phyloP scores from a whole-genome alignment of 2,888 invertebrate genomes.

The Conchocele bisecta region DNA sequence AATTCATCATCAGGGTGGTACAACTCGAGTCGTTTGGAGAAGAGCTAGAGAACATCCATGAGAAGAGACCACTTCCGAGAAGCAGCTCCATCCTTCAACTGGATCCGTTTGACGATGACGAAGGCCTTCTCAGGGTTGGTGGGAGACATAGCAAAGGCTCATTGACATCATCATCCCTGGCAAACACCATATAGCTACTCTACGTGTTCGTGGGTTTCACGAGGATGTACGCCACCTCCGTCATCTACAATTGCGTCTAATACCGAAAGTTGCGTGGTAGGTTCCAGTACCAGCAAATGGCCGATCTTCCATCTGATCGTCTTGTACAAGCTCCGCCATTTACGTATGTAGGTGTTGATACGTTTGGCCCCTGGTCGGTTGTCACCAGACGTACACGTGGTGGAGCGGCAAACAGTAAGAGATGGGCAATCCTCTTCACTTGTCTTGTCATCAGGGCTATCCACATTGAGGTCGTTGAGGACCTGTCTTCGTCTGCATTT shows the following conservation, averaged over 20 bases:
- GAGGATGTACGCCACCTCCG: conserved; percentile 32
- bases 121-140: conserved; percentile 8
- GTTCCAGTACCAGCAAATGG: conserved; percentile 36
- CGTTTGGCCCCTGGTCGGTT: conserved; percentile 44
- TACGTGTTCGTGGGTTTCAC: conserved; percentile 32
- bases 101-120: background rate
- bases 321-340: conserved; percentile 43
- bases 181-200: conserved; percentile 37
- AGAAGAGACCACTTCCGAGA: background rate
- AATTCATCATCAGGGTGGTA: background rate
- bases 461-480: conserved; percentile 51
- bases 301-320: conserved; percentile 48
- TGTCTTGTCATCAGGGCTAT: conserved; percentile 43
- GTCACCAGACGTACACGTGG: conserved; percentile 25
- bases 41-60: background rate
- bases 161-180: conserved; percentile 24
- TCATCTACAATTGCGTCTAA: conserved; percentile 32
- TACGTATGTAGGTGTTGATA: conserved; percentile 46
- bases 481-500: conserved; percentile 39
- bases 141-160: conserved; percentile 5
- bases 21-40: background rate
- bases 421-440: conserved; percentile 53
- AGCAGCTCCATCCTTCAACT: background rate
- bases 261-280: conserved; percentile 28
- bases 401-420: conserved; percentile 33